phyloP scores from a whole-genome alignment of 2,797 vertebrate species.

The Sandelia bainsii region DNA sequence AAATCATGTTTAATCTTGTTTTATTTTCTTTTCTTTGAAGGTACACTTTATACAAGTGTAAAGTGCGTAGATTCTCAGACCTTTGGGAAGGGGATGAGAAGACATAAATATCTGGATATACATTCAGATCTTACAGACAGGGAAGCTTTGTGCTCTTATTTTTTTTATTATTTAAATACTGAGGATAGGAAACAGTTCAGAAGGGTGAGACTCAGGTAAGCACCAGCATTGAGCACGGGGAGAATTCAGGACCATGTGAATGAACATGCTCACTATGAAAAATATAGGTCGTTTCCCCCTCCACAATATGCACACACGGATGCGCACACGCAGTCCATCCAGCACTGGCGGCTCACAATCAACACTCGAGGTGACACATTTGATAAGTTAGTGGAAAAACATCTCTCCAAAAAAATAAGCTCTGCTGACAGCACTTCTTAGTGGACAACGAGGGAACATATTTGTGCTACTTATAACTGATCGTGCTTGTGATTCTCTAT shows the following conservation, averaged over 20 bases:
- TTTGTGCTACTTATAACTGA: constrained; percentile 78
- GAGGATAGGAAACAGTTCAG: constrained; percentile 15
- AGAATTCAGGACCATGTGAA: not conserved
- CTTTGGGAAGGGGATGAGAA: constrained; percentile 29
- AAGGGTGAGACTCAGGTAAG: constrained; percentile 22
- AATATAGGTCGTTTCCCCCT: constrained; percentile 52
- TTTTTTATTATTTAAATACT: constrained; percentile 50
- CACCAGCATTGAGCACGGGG: constrained; percentile 36
- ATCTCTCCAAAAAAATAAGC: constrained; percentile 2
- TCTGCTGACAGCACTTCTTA: constrained; percentile 33
- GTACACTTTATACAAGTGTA: constrained; percentile 77
- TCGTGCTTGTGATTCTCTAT: constrained; percentile 81
- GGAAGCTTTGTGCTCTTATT: constrained; percentile 66
- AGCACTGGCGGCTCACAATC: constrained; percentile 11
- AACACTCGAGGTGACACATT: constrained; percentile 7
- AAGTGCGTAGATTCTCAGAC: constrained; percentile 80
- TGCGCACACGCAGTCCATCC: constrained; percentile 4
- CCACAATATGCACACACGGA: not conserved
- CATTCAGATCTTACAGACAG: constrained; percentile 70
- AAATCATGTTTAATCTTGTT: constrained; percentile 61
- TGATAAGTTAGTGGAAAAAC: constrained; percentile 29
- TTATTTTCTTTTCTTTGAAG: constrained; percentile 77
- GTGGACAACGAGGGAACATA: constrained; percentile 32
- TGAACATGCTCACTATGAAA: constrained; percentile 4
- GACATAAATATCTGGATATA: constrained; percentile 59